Percentiles rank a stretch among this genome's conserved stretches.
phyloP scores from a whole-genome alignment of 2,888 invertebrate species.

The Campoletis raptor region DNA sequence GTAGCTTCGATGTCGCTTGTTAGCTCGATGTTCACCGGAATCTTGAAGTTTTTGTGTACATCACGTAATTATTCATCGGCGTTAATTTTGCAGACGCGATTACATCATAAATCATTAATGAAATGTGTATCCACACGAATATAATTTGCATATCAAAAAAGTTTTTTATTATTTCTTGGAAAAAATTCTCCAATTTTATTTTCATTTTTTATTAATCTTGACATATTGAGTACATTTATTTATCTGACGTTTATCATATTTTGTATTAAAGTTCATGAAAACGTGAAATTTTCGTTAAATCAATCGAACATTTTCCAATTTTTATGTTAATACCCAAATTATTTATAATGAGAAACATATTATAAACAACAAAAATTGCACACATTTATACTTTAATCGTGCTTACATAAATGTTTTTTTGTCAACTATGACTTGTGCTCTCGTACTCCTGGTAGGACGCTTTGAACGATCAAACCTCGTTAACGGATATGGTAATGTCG shows the following conservation, averaged over 20 bases:
- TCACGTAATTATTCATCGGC: slow-evolving; percentile 39
- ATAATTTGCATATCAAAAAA: background rate
- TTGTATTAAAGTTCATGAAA: background rate
- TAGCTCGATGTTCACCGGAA: slow-evolving; percentile 69
- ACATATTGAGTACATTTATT: background rate
- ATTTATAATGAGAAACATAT: background rate
- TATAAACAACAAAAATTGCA: slow-evolving; percentile 18
- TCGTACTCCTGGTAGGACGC: slow-evolving; percentile 40
- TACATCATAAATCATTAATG: slow-evolving; percentile 25
- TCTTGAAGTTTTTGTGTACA: slow-evolving; percentile 54
- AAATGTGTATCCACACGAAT: background rate
- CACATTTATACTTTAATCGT: slow-evolving; percentile 46
- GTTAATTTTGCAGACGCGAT: slow-evolving; percentile 27
- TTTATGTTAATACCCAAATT: background rate
- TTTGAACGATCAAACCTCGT: slow-evolving; percentile 42
- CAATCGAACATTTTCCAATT: background rate
- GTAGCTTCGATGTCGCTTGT: slow-evolving; percentile 76
- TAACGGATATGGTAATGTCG: slow-evolving; percentile 29
- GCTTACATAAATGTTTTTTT: slow-evolving; percentile 60
- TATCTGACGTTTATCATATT: background rate
- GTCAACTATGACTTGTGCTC: slow-evolving; percentile 40
- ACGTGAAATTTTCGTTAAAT: background rate
- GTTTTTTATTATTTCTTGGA: background rate
- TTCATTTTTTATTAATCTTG: background rate
- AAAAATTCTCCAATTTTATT: background rate